A percentile compares a stretch with the other conserved stretches of the same genome.
Conservation (phyloP, 2,113 vertebrate genomes). For the Irena cyanogastra region DNA sequence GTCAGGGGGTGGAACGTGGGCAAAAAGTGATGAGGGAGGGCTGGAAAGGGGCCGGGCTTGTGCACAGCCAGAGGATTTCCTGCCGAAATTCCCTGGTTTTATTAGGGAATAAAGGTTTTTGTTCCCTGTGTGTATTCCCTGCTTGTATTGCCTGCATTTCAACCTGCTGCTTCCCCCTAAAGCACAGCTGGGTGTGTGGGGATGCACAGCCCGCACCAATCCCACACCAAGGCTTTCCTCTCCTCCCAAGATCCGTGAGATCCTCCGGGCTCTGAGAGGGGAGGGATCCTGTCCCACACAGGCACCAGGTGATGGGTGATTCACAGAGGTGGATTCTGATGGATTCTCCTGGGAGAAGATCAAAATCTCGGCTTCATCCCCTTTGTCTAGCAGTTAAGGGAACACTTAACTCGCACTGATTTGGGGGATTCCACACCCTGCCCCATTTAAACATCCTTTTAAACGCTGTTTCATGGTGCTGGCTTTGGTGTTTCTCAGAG, state of each 20-base stretch:
- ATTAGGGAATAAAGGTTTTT: too few species aligned
- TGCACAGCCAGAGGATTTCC: conserved; percentile 1
- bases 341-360: not conserved
- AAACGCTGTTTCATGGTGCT: not conserved
- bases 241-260: not conserved
- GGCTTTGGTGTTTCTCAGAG: too few species aligned
- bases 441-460: not conserved
- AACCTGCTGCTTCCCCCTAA: not conserved
- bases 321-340: not conserved
- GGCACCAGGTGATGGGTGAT: not conserved
- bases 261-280: not conserved
- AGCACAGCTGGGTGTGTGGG: accelerated
- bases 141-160: not conserved
- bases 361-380: not conserved
- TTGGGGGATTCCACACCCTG: not conserved
- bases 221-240: not conserved
- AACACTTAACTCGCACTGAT: not conserved
- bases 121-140: not conserved
- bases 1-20: not conserved
- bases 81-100: not conserved
- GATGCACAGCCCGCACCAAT: not conserved
- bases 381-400: not conserved
- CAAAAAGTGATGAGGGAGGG: not conserved
- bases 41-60: not conserved
- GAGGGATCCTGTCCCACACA: not conserved